Percentiles rank a stretch among this genome's conserved stretches.
Evolutionary conservation across 2,797 vertebrate species (phyloP).

Genomic region (Sandelia bainsii): DNA sequence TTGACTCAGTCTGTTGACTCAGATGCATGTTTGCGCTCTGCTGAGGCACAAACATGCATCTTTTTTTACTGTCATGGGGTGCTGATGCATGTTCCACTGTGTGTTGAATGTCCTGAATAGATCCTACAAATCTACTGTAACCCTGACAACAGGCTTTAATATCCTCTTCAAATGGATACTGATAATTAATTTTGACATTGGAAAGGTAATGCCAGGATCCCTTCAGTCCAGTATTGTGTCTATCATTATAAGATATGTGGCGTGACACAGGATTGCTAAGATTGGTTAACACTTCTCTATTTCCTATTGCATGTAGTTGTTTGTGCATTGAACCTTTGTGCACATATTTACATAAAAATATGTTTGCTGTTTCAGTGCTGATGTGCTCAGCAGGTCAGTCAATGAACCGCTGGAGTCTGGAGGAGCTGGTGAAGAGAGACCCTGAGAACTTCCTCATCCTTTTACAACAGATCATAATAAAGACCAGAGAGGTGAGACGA

Average conservation of each 20-base stretch:
- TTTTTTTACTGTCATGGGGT: not conserved
- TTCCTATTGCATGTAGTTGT: not conserved
- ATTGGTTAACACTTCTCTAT: not conserved
- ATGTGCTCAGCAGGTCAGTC: slow-evolving; percentile 88
- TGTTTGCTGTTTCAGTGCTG: slow-evolving; percentile 66
- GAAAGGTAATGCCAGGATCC: not conserved
- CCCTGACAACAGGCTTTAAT: not conserved
- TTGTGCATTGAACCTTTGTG: slow-evolving; percentile 1
- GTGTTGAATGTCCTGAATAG: not conserved
- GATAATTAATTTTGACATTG: not conserved
- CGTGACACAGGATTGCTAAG: not conserved
- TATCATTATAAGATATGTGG: not conserved
- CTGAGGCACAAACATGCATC: not conserved
- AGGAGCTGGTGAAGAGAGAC: slow-evolving; percentile 95
- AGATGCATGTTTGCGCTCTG: too few relatives aligned
- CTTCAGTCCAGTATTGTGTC: not conserved
- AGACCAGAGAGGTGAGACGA: slow-evolving; percentile 89
- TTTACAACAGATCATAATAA: slow-evolving; percentile 92
- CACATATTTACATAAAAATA: slow-evolving; percentile 7
- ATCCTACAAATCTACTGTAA: not conserved
- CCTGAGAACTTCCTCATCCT: slow-evolving; percentile 94
- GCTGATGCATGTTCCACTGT: not conserved
- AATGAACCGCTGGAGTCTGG: slow-evolving; percentile 97
- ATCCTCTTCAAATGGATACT: not conserved
- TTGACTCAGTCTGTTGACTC: not conserved